Evolutionary conservation across 2,797 vertebrate species (phyloP), one percentile per base, ranked within the genome.

Genomic region (Naso thynnoides): DNA sequence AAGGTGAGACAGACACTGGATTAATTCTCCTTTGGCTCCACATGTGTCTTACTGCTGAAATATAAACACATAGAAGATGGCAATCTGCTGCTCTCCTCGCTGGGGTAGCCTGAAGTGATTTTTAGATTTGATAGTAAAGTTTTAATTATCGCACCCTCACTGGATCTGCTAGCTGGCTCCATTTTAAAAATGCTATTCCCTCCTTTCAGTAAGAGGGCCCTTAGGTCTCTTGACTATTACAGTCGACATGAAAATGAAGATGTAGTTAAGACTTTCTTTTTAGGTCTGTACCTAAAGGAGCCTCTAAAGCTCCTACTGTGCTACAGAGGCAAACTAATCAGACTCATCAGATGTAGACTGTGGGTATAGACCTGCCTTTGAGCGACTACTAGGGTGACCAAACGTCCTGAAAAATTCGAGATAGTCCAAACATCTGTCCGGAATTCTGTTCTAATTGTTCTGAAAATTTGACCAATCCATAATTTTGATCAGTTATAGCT

Each of bases 71-170:
- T 33, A 78, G 78, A 77, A 70, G 57, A 67, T 23, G 41, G 66
- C 54, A 42, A 44, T 70, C 41, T 48, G 54, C 67, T 48, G 74
- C 70, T 75, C 45, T 47, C 63, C 39, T 70, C 76, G 63, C 73
- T 45, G 54, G 60, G 44, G 56, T 55, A 74, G 71, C 72, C 85
- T 67, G 71, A 1, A 57, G 80, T 66, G 70, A 78, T 49, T 78
- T 83, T 71, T 42, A 49, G 50, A 83, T 87, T 82, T 81, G 50
- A 86, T 78, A 67, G 57, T 81, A 48, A 82, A 78, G 70, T 86
- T 87, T 90, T 89, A 88, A 91, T 91, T 87, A 87, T 75, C 29
- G 3, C 49, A 81, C 79, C 55, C 76, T 82, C 78, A 49, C 76
- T 66, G 60, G 70, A 53, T 70, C 59, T 58, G 59, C 59, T 19